Evolutionary conservation across 2,888 invertebrate species (phyloP).

Genomic region (Thumatha senex): DNA sequence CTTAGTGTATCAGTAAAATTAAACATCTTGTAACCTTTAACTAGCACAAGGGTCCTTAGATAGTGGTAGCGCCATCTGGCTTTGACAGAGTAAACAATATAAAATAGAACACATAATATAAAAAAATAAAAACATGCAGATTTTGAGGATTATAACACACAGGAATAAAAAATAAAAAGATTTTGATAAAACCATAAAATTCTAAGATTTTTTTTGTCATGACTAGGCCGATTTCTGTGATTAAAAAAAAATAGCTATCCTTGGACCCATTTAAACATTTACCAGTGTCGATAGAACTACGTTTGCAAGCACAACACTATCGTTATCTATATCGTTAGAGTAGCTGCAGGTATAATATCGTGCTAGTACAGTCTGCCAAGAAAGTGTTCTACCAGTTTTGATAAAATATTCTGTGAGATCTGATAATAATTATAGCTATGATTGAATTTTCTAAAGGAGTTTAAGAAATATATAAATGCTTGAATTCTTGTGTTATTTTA

Average conservation of each 20-base stretch:
- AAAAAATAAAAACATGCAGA: not conserved
- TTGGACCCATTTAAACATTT: slow-evolving; percentile 26
- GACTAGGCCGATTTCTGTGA: slow-evolving; percentile 5
- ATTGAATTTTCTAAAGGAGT: too few species aligned
- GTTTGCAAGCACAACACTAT: slow-evolving; percentile 16
- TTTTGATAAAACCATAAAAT: slow-evolving; percentile 1
- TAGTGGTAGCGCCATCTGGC: not conserved
- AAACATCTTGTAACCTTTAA: slow-evolving; percentile 24
- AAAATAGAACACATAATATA: not conserved
- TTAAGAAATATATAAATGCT: too few species aligned
- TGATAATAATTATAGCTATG: too few species aligned
- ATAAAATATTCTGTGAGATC: too few species aligned
- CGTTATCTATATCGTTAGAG: slow-evolving; percentile 10
- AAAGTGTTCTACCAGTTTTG: too few species aligned
- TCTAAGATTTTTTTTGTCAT: not conserved
- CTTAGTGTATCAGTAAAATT: slow-evolving; percentile 43
- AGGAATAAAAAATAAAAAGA: not conserved
- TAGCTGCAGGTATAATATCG: slow-evolving; percentile 24
- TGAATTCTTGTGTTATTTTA: too few species aligned
- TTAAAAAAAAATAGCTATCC: slow-evolving; percentile 4
- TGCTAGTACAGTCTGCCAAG: slow-evolving; percentile 22
- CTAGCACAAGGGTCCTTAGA: slow-evolving; percentile 29
- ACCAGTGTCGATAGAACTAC: slow-evolving; percentile 19
- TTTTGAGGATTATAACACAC: not conserved
- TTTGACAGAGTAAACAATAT: not conserved